phyloP scores from a whole-genome alignment of 2,113 vertebrate genomes.

The Dromiciops gliroides region DNA sequence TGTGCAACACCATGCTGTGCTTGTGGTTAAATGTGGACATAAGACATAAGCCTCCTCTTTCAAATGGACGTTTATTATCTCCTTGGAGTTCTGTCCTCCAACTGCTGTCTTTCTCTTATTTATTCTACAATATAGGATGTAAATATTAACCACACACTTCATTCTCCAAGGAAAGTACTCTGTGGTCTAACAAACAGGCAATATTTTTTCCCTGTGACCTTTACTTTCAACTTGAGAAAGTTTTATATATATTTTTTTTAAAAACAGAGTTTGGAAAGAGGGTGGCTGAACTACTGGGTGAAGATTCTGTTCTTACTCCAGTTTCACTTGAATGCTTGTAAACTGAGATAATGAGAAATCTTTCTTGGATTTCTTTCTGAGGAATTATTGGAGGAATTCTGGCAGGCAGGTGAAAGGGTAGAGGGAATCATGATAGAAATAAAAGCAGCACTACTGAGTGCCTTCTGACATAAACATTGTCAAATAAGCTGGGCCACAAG shows the following conservation, averaged over 20 bases:
- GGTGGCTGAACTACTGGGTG: neutral
- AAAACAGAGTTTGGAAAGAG: neutral
- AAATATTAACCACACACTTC: neutral
- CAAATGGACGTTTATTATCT: neutral
- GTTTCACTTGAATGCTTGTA: slow-evolving; percentile 48
- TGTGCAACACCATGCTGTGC: neutral
- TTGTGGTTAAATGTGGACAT: neutral
- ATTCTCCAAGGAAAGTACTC: neutral
- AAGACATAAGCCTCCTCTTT: neutral
- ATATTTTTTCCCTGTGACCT: neutral
- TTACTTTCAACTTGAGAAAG: slow-evolving; percentile 26
- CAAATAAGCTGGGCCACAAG: slow-evolving; percentile 80
- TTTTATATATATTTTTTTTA: neutral
- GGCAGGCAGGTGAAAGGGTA: slow-evolving; percentile 59
- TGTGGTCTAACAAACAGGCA: neutral
- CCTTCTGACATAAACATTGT: slow-evolving; percentile 64
- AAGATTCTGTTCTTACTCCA: slow-evolving; percentile 35
- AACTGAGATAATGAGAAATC: slow-evolving; percentile 56
- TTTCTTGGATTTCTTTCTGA: slow-evolving; percentile 60
- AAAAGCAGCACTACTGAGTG: slow-evolving; percentile 33
- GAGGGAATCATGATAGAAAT: slow-evolving; percentile 49
- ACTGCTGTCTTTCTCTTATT: neutral
- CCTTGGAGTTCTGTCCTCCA: neutral
- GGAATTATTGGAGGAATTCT: slow-evolving; percentile 57
- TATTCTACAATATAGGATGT: neutral